A percentile compares a stretch with the other conserved stretches of the same genome.
phyloP scores from a whole-genome alignment of 2,113 vertebrate genomes.

The Solea senegalensis region DNA sequence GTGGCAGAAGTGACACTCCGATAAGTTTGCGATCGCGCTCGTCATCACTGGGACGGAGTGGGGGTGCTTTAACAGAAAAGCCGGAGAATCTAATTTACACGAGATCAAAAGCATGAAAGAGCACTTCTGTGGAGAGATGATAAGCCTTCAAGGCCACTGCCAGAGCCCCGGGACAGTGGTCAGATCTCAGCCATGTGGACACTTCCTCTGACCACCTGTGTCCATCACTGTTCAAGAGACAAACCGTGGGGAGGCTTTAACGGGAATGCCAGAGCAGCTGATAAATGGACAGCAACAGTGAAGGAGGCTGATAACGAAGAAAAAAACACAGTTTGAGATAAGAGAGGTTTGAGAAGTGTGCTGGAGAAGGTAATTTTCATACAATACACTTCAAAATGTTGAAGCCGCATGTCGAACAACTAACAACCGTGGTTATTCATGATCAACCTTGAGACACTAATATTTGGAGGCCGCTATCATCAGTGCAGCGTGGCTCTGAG shows the following conservation, averaged over 20 bases:
- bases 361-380: constrained; percentile 56
- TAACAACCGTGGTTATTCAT: constrained; percentile 32
- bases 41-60: constrained; percentile 42
- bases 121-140: constrained; percentile 76
- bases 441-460: constrained; percentile 2
- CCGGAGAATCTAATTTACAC: constrained; percentile 72
- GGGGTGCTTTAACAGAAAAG: constrained; percentile 61
- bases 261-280: constrained; percentile 48
- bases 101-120: constrained; percentile 79
- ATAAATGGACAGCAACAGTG: constrained; percentile 61
- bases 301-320: constrained; percentile 60
- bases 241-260: constrained; percentile 51
- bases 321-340: constrained; percentile 54
- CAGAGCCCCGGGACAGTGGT: constrained; percentile 55
- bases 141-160: constrained; percentile 74
- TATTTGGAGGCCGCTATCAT: constrained; percentile 19
- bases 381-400: constrained; percentile 52
- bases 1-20: constrained; percentile 44
- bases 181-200: constrained; percentile 53
- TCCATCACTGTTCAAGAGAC: constrained; percentile 65
- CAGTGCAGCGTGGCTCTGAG: background rate
- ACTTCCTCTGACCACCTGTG: constrained; percentile 69
- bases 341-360: constrained; percentile 24
- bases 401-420: constrained; percentile 4
- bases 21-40: constrained; percentile 54